A percentile compares a stretch with the other conserved stretches of the same genome.
These are phyloP conservation scores for Saimiri boliviensis DNA, from an alignment of 2,113 vertebrate genomes.

Conservation along the genomic window DNA sequence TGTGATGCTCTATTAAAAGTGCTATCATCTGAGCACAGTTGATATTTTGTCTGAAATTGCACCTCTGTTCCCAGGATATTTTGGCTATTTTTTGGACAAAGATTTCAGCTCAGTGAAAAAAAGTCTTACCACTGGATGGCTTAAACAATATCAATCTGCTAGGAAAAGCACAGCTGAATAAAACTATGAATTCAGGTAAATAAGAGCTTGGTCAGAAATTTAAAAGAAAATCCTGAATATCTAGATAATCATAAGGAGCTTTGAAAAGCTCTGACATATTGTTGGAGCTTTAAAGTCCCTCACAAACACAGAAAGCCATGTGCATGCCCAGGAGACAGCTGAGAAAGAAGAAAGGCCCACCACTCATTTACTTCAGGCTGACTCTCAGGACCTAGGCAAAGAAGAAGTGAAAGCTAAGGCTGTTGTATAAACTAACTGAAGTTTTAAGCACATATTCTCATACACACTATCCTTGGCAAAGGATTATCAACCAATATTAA, in stretches of 20 bases:
- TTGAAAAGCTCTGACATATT: neutral
- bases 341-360: neutral
- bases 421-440: neutral
- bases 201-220: neutral
- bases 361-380: neutral
- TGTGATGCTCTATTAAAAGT: neutral
- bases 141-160: neutral
- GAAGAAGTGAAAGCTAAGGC: neutral
- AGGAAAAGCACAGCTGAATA: no score
- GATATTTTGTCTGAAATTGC: neutral
- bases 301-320: neutral
- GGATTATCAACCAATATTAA: neutral
- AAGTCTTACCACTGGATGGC: neutral
- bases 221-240: neutral
- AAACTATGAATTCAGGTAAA: neutral
- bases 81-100: neutral
- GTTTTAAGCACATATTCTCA: neutral
- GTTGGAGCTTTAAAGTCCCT: neutral
- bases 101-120: neutral
- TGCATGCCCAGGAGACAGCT: neutral
- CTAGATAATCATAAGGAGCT: neutral
- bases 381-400: neutral
- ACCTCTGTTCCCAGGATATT: neutral
- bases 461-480: neutral
- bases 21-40: neutral